Base-by-base conservation (phyloP, 2,113 vertebrate species). In the Equus quagga region DNA sequence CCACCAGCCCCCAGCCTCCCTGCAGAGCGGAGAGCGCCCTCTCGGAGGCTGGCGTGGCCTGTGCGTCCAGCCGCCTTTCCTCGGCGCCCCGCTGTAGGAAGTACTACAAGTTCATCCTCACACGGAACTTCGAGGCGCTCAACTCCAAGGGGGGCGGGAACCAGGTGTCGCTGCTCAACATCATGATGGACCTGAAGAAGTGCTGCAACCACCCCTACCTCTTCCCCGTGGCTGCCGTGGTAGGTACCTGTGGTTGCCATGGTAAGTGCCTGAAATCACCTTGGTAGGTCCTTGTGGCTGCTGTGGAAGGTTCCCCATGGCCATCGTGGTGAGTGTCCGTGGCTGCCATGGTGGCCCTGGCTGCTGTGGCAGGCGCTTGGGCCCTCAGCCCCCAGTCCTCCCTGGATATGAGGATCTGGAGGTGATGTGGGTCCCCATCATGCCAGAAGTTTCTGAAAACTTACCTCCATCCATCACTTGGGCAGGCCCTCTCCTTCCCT, bases 151-250 rank as follows among this genome's bases (percentile, higher is more conserved):
- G 99, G 1, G 99, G 99, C 2, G 99, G 99, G 51, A 99, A 99
- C 98, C 99, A 99, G 98, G 99, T 99, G 90, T 99, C 99, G 0
- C 98, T 99, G 95, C 99, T 99, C 64, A 99, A 99, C 98, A 99
- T 99, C 98, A 99, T 99, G 99, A 99, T 99, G 99, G 99, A 99
- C 97, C 98, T 99, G 98, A 99, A 99, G 99, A 99, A 99, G 94
- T 99, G 99, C 96, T 99, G 99, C 94, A 99, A 99, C 95, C 99
- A 99, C 70, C 99, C 99, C 0, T 99, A 99, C 98, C 99, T 99
- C 97, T 99, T 99, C 96, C 99, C 99, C 0, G 99, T 99, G 97
- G 99, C 99, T 0, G 99, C 99, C 0, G 99, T 99, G 99, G 97
- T 97, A 80, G 85, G 96, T 95, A 36, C 46, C 44, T 2, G 31